Evolutionary conservation across 1,140 invertebrate species (phyloP), one percentile per base, ranked within the genome.

Genomic region (Bombyx mori): DNA sequence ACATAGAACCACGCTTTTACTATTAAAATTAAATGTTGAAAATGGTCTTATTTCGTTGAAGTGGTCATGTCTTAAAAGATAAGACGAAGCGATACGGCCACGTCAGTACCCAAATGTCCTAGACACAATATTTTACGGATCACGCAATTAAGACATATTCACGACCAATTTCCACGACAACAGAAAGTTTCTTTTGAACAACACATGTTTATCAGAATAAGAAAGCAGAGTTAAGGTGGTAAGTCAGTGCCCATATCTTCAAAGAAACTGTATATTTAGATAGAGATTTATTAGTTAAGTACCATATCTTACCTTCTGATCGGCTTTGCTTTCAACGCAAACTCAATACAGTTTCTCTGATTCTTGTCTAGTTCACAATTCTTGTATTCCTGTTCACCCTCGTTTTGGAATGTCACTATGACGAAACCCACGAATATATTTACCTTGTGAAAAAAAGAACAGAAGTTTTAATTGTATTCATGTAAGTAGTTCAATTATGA

Each of bases 391-490:
- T 99, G 98, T 90, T 99, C 99, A 84, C 98, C 98, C 88, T 99
- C 98, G 81, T 98, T 99, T 88, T 99, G 95, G 84, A 97, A 97
- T 69, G 98, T 99, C 77, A 99, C 98, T 89, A 99, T 99, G 89
- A 99, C 98, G 91, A 99, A 99, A 97, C 98, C 98, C 69, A 99
- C 98, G 91, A 99, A 99, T 83, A 99, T 99, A 89, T 99, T 99
- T 53, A 99, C 98, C 98, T 99, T 18, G 12, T 18, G 12, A 18
- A 98, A 87, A 99, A 80, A 55, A 9, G 26, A 22, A 3, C 49
- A 50, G 10, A 50, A 3, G 42, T 50, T 2, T 26, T 26, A 50
- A 26, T 50, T 26, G 12, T 18, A 18, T 18, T 18, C 12, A 1
- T 18, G 12, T 18, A 18, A 18, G 0, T 18, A 0, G 12, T 18